Evolutionary conservation across 2,113 vertebrate genomes (phyloP).

Genomic region (Thinocorus orbignyianus): DNA sequence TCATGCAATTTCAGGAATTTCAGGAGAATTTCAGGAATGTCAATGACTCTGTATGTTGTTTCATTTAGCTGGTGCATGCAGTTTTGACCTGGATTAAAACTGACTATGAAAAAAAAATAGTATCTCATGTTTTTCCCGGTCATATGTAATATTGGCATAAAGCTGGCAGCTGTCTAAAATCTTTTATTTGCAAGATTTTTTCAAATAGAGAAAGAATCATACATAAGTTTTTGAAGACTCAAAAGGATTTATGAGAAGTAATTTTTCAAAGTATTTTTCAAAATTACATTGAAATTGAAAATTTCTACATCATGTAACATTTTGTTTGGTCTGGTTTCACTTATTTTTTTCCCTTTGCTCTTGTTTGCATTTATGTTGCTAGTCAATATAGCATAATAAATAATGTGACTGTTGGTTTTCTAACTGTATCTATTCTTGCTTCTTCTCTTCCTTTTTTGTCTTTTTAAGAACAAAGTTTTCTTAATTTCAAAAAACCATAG

Average conservation of each 20-base stretch:
- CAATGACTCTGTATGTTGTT: not conserved
- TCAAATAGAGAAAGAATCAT: not conserved
- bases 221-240: not conserved
- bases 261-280: not conserved
- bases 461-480: not conserved
- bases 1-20: not conserved
- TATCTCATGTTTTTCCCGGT: not conserved
- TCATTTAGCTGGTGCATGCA: not conserved
- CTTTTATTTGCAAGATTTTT: not conserved
- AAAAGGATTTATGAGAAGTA: not conserved
- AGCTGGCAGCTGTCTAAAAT: not conserved
- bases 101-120: not conserved
- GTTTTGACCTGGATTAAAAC: not conserved
- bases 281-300: not conserved
- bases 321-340: not conserved
- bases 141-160: not conserved
- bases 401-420: not conserved
- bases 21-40: not conserved
- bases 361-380: not conserved
- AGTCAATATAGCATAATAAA: not conserved
- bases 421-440: not conserved
- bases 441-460: not conserved
- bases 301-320: not conserved
- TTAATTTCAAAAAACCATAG: not conserved
- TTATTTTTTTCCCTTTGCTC: not conserved